Evolutionary conservation across 2,797 vertebrate species (phyloP), one percentile per base, ranked within the genome.

Genomic region (Synanceia verrucosa): DNA sequence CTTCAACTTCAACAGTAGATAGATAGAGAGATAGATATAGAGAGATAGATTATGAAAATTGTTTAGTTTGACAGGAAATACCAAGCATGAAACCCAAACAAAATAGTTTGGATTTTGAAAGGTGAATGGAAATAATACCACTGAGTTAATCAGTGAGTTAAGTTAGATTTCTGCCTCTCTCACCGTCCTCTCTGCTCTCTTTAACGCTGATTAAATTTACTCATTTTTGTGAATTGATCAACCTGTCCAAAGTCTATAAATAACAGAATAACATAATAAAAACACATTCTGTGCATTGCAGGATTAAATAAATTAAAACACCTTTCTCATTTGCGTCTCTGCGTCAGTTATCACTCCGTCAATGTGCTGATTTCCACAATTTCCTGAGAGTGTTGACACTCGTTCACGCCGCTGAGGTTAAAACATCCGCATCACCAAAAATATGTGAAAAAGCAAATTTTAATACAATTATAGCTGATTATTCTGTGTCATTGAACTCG

Each of bases 401-500:
- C 23, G 16, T 55, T 59, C 28, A 60, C 34, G 34, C 44, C n/a
- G 34, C 43, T 43, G 59, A 58, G 55, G 53, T 69, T 64, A 33
- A 58, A 65, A 43, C 13, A 21, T 33, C 16, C 10, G 23, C 26
- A 24, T 46, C 8, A 24, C n/a, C 28, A 51, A 29, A 18, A 23
- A 56, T 26, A 28, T 9, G 19, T 5, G 1, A 16, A 23, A 3
- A 33, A 23, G n/a, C 0, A 16, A 9, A 53, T 24, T 51, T 26
- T 23, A 14, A 37, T 39, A 19, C 13, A 24, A 14, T 26, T 41
- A 44, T 34, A 62, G 12, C 11, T 8, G 43, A 37, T 46, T 33
- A 39, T 37, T 47, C 21, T 47, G 51, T 26, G 52, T 28, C 3
- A 65, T 62, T 68, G 56, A 72, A 53, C 47, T 62, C 60, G 41